Evolutionary conservation across 2,797 vertebrate genomes (phyloP).

Genomic region (Anisognathus igniventris): DNA sequence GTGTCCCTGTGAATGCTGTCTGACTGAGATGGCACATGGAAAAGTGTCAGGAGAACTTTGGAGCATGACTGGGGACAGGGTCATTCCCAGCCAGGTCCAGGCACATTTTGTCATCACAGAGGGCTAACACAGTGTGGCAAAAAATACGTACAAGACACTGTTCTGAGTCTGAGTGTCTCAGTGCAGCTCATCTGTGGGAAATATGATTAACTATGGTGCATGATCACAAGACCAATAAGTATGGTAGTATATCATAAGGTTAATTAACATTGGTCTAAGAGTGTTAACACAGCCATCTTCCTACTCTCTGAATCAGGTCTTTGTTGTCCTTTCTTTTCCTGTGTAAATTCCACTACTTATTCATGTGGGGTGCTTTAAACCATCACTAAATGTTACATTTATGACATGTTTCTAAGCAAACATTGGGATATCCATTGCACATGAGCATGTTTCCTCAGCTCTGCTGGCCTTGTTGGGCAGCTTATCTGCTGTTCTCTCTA

Average conservation of each 20-base stretch:
- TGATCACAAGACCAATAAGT: background rate
- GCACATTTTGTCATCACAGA: background rate
- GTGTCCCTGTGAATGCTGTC: background rate
- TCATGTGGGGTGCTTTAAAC: background rate
- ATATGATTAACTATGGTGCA: background rate
- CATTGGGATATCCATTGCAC: background rate
- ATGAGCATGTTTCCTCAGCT: constrained; percentile 8
- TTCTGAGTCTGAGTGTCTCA: background rate
- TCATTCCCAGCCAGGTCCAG: background rate
- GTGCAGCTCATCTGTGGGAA: background rate
- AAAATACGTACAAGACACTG: background rate
- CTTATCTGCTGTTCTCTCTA: constrained; percentile 15
- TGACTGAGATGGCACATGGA: fast-evolving
- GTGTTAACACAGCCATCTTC: background rate
- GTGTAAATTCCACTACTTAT: background rate
- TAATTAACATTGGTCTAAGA: background rate
- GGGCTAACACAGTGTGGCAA: background rate
- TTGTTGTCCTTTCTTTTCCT: background rate
- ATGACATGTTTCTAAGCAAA: background rate
- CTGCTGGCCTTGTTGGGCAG: constrained; percentile 21
- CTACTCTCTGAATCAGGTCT: background rate
- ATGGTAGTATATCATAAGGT: background rate
- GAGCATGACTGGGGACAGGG: background rate
- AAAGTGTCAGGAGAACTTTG: background rate
- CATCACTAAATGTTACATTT: background rate